Evolutionary conservation across 1,140 invertebrate species (phyloP), one percentile per base, ranked within the genome.

Genomic region (Rhagoletis pomonella): DNA sequence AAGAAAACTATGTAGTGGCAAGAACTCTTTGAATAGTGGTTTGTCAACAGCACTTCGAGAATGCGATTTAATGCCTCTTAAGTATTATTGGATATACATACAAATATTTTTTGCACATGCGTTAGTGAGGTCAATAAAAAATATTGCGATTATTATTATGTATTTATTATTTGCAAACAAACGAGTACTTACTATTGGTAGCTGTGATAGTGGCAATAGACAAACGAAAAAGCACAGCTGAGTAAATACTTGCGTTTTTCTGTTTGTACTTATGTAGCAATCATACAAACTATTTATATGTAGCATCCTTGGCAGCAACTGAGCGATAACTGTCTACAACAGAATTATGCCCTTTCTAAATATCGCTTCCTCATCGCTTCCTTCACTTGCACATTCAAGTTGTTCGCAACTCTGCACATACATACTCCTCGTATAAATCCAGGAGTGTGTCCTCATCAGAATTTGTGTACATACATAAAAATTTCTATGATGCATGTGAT

Each of bases 381-480:
- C 39, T 55, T 29, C 29, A 29, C 29, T 29, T 29, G 29, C 29
- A 29, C 29, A 55, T 10, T 10, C 3, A 67, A 14, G 9, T 29
- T 2, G 7, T 7, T n/a, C 19, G 12, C 29, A 67, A 39, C 29
- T 39, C 19, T 67, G 65, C 29, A 67, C 39, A 67, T 42, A 42
- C 39, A 12, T 39, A 67, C 58, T 67, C 12, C 12, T 7, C 4
- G 60, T 62, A 62, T n/a, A 62, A 17, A 62, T 62, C 5, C 6
- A 39, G 29, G 19, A 67, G 64, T 67, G 64, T 67, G 64, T 4
- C 6, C 64, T 67, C 64, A 10, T 17, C 3, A 29, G 19, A 77
- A 50, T 77, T 55, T 77, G 39, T 77, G 44, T 81, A 81, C 47
- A 81, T 58, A 81, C 47, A 47, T 14, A 73, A 73, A 44, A 47